Evolutionary conservation across 1,140 invertebrate genomes (phyloP), one percentile per base, ranked within the genome.

Genomic region (Melanaphis sacchari): DNA sequence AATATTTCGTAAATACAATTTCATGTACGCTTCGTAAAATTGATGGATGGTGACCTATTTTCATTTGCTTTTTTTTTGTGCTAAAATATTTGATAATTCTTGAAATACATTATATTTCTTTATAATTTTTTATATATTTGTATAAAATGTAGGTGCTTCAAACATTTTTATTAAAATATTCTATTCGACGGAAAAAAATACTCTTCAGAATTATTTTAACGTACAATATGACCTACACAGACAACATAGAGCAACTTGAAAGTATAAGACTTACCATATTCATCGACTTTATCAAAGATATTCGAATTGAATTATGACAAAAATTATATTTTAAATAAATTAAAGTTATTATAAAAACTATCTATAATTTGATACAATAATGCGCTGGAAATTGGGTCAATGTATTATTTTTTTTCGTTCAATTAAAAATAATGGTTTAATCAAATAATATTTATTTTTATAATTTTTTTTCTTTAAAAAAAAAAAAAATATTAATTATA

Each of bases 401-500:
- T n/a, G 59, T 24, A 76, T 76, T n/a, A n/a, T 66, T 31, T n/a
- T 54, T 76, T 76, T 76, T 76, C 15, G 59, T 76, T 76, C 31
- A 76, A 76, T 76, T 76, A 76, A 76, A 76, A 76, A 76, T 76
- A 76, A 76, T 76, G 59, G n/a, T 76, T 76, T 76, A 76, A 31
- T 76, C 31, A n/a, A 76, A 76, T 36, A 76, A 76, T 76, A 76
- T 76, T 18, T 76, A 11, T 76, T 76, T 76, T n/a, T n/a, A 54
- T 18, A n/a, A 24, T 76, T n/a, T 36, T 54, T 54, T 54, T 8
- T 54, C 7, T 24, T 54, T 49, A 4, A 49, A 49, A 18, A 54
- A 26, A n/a, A 76, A 66, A n/a, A 18, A 76, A 66, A 76, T 76
- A 76, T 76, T 76, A 36, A 76, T 76, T 76, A 76, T n/a, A 76